phyloP scores from a whole-genome alignment of 2,797 vertebrate species.

The Anguilla obscura region DNA sequence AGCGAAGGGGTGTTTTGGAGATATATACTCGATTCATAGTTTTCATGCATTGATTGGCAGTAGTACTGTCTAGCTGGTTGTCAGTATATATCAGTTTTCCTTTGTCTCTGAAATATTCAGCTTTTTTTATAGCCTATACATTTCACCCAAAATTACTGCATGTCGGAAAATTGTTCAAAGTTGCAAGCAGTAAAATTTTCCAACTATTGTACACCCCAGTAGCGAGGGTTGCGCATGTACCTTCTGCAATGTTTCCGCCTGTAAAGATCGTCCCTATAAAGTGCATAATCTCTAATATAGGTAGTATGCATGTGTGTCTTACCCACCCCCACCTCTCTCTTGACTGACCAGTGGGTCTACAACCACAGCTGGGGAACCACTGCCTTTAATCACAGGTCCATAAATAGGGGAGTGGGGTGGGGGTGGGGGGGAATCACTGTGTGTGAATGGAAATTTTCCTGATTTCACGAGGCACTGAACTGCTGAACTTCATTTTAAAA shows the following conservation, averaged over 20 bases:
- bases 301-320: not conserved
- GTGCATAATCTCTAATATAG: not conserved
- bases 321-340: not conserved
- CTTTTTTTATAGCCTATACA: too few species aligned
- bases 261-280: not conserved
- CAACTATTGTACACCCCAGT: not conserved
- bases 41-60: too few species aligned
- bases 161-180: too few species aligned
- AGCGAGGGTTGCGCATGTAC: not conserved
- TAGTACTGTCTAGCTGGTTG: too few species aligned
- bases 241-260: not conserved
- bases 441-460: not conserved
- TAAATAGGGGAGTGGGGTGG: not conserved
- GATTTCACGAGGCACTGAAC: constrained; percentile 15
- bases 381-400: not conserved
- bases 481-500: constrained; percentile 10
- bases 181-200: not conserved
- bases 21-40: too few species aligned
- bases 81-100: too few species aligned
- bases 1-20: too few species aligned
- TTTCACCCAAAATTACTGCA: too few species aligned
- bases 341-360: not conserved
- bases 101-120: too few species aligned
- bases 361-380: not conserved
- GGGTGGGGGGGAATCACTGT: not conserved